Base-by-base conservation (phyloP, 2,888 invertebrate genomes). In the Caenorhabditis panamensis region DNA sequence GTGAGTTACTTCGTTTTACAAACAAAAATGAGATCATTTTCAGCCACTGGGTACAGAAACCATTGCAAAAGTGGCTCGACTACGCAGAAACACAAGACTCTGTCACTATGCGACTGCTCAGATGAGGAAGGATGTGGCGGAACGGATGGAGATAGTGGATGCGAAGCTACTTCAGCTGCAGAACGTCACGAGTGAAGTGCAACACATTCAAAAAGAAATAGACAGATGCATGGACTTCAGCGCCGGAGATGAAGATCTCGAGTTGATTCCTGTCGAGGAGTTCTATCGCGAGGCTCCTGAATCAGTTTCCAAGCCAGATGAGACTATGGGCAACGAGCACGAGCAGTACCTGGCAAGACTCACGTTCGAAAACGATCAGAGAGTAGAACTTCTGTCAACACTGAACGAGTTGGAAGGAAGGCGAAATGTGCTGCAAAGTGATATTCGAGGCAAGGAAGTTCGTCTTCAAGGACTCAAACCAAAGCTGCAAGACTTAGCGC, bases 151-250 rank as follows among this genome's bases (percentile, higher is more conserved):
- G 24, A 47, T 78, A 13, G 82, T 85, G 11, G 88, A 88, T 47
- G 82, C 82, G 9, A 82, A 86, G 59, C 82, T 82, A 44, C 79
- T 88, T 24, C 82, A 84, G 59, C 72, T 88, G 13, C 87, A 88
- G 56, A 88, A 88, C 58, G 69, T 81, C 9, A 82, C 81, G 4
- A 83, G 82, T 58, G 88, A 88, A 72, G 84, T 88, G n/a, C 80
- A 80, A 22, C 88, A 88, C 71, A 73, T 88, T 54, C 81, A 83
- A 66, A 87, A 87, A 63, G 86, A 86, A 54, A 87, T 88, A n/a
- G 82, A 82, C 18, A 61, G 83, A 13, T 88, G 87, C 56, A 63
- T 88, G 9, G 83, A 86, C 49, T 88, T 77, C 22, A 88, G 88
- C 44, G 84, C 88, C 0, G 84, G 82, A 8, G 88, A 88, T 49